Evolutionary conservation across 2,888 invertebrate genomes (phyloP).

Genomic region (Scaptodrosophila latifasciaeformis): DNA sequence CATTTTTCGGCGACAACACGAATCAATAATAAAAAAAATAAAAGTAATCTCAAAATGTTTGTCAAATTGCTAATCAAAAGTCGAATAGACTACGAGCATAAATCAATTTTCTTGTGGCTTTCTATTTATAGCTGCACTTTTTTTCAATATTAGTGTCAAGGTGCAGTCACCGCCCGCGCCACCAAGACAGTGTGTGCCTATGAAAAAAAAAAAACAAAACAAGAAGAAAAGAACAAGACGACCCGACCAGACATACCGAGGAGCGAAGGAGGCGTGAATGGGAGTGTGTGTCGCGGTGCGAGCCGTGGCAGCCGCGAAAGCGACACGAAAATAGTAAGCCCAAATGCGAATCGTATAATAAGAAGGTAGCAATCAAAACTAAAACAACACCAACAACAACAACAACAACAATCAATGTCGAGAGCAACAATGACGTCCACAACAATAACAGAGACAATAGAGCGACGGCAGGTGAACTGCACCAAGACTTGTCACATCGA

Average conservation of each 20-base stretch:
- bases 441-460: constrained; percentile 11
- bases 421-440: neutral
- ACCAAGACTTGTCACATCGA: constrained; percentile 41
- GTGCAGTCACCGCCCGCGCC: constrained; percentile 36
- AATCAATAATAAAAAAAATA: too few relatives aligned
- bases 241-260: too few relatives aligned
- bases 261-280: neutral
- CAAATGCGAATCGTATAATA: constrained; percentile 31
- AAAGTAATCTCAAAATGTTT: too few relatives aligned
- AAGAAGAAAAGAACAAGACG: constrained; percentile 22
- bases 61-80: neutral
- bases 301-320: constrained; percentile 32
- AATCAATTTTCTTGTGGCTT: constrained; percentile 46
- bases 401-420: constrained; percentile 38
- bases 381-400: constrained; percentile 16
- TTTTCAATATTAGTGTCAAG: constrained; percentile 64
- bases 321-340: constrained; percentile 25
- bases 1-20: constrained; percentile 1
- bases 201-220: constrained; percentile 22
- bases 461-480: neutral
- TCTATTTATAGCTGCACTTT: constrained; percentile 50
- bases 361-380: constrained; percentile 47
- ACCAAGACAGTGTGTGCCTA: constrained; percentile 31
- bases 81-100: constrained; percentile 3
- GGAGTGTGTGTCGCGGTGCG: constrained; percentile 9